Conservation (phyloP, 2,888 invertebrate species). For the Epistrophella euchroma region DNA sequence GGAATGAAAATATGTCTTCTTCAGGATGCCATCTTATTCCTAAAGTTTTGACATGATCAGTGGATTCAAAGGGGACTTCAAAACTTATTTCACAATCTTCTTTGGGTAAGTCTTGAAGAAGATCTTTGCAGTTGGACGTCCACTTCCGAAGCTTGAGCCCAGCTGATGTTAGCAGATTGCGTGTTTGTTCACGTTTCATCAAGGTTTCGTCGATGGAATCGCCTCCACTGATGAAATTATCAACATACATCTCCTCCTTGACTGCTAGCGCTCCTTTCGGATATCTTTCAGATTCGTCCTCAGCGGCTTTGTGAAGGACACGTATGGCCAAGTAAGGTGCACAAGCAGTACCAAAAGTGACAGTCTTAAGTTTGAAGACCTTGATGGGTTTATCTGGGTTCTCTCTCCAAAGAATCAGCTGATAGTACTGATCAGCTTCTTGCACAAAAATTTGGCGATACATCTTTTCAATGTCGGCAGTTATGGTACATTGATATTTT, state of each 20-base stretch:
- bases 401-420: constrained; percentile 40
- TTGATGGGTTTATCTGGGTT: constrained; percentile 37
- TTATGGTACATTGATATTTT: constrained; percentile 63
- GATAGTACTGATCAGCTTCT: constrained; percentile 29
- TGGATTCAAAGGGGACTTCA: neutral
- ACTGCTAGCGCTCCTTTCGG: neutral
- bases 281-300: neutral
- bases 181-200: too few relatives aligned
- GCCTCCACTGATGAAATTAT: constrained; percentile 10
- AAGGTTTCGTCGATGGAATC: neutral
- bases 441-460: constrained; percentile 44
- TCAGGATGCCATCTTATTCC: too few relatives aligned
- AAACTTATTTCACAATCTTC: neutral
- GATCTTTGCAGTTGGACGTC: too few relatives aligned
- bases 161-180: too few relatives aligned
- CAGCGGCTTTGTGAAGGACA: too few relatives aligned
- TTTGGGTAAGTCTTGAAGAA: neutral
- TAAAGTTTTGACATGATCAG: neutral
- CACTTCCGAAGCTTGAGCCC: too few relatives aligned
- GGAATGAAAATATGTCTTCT: too few relatives aligned
- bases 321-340: too few relatives aligned
- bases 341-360: too few relatives aligned
- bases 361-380: too few relatives aligned
- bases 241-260: constrained; percentile 4
- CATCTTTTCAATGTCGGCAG: constrained; percentile 64